Evolutionary conservation across 2,888 invertebrate genomes (phyloP).

Genomic region (Drosophila quinaria): DNA sequence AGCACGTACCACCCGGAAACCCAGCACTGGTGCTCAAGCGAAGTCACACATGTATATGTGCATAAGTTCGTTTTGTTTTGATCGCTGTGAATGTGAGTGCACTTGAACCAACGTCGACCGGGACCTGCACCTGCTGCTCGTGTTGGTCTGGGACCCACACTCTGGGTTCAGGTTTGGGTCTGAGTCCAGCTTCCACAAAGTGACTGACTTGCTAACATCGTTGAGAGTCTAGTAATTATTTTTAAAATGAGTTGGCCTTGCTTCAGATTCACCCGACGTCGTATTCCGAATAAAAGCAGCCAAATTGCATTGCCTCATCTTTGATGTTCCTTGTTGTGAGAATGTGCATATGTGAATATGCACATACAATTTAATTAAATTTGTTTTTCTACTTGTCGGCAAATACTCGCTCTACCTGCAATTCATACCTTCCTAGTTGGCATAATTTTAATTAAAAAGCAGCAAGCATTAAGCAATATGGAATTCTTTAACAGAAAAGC

Average conservation of each 20-base stretch:
- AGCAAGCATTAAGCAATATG: slow-evolving; percentile 45
- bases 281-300: slow-evolving; percentile 60
- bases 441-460: slow-evolving; percentile 74
- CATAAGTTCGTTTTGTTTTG: slow-evolving; percentile 71
- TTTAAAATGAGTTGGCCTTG: slow-evolving; percentile 72
- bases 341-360: slow-evolving; percentile 16
- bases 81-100: slow-evolving; percentile 74
- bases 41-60: slow-evolving; percentile 53
- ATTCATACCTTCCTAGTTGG: slow-evolving; percentile 24
- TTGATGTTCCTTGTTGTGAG: slow-evolving; percentile 42
- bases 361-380: slow-evolving; percentile 79
- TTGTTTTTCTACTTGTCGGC: slow-evolving; percentile 67
- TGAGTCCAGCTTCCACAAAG: slow-evolving; percentile 31
- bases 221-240: slow-evolving; percentile 67
- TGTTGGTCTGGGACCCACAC: neutral
- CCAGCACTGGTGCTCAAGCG: slow-evolving; percentile 68
- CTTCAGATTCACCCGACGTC: slow-evolving; percentile 50
- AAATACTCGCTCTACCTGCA: slow-evolving; percentile 44
- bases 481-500: slow-evolving; percentile 32
- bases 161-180: slow-evolving; percentile 7
- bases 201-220: slow-evolving; percentile 31
- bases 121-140: slow-evolving; percentile 25
- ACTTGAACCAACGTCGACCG: slow-evolving; percentile 60
- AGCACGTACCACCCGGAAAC: slow-evolving; percentile 8
- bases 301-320: slow-evolving; percentile 63